Percentiles rank a stretch among this genome's conserved stretches.
phyloP scores from a whole-genome alignment of 2,888 invertebrate species.

The Machimus atricapillus region DNA sequence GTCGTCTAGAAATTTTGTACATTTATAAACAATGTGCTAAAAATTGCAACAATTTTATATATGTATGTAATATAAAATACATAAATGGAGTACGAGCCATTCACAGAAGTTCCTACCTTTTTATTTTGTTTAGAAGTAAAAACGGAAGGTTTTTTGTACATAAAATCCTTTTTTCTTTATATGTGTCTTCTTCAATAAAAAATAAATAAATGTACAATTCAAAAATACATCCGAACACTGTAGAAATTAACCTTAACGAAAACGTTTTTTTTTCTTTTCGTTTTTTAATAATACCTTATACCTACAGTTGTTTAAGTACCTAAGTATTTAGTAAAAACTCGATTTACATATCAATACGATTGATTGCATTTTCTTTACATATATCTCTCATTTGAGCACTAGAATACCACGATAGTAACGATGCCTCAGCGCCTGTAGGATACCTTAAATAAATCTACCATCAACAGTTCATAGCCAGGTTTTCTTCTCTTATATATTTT shows the following conservation, averaged over 20 bases:
- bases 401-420: not conserved
- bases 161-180: not conserved
- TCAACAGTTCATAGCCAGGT: not conserved
- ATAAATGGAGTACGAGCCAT: not conserved
- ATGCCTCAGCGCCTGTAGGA: not conserved
- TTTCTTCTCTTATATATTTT: constrained; percentile 2
- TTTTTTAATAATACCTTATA: not conserved
- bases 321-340: constrained; percentile 22
- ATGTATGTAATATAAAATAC: not conserved
- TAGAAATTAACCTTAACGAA: not conserved
- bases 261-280: not conserved
- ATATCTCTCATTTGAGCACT: constrained; percentile 14
- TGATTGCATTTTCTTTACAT: constrained; percentile 17
- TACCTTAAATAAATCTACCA: not conserved
- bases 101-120: not conserved
- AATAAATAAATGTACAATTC: constrained; percentile 1
- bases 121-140: not conserved
- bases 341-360: not conserved
- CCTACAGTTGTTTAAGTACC: constrained; percentile 18
- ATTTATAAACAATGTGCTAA: not conserved
- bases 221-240: constrained; percentile 8
- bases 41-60: not conserved
- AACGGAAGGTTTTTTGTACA: not conserved
- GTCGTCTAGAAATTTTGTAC: not conserved
- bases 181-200: not conserved